Base-by-base conservation (phyloP, 2,113 vertebrate genomes). In the Lethenteron reissneri region DNA sequence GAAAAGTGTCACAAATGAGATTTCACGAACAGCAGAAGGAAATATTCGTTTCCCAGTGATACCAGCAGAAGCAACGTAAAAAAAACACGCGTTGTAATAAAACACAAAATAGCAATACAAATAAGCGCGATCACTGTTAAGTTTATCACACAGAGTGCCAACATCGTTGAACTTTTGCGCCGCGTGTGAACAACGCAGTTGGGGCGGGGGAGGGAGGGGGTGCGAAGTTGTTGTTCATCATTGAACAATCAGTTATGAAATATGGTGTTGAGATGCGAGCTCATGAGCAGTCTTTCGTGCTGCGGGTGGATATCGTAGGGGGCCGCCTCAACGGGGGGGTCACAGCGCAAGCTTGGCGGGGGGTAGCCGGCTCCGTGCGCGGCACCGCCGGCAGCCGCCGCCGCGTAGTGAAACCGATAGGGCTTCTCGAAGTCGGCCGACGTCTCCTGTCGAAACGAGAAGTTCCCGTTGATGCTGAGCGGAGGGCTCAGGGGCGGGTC, bases 381-480 rank as follows among this genome's bases (percentile, higher is more conserved):
- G 21, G 80, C 77, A 72, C 78, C 85, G 77, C 79, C 83, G 82
- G 80, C 79, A 72, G 78, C 77, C 58, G 78, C 84, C 73, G 82
- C 81, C 17, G 88, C 86, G 72, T 95, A 95, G 82, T 92, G 90
- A 78, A 94, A 97, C 79, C 88, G 83, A 81, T 89, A 95, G 78
- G 81, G 84, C 80, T 95, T 95, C 76, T 95, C 91, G 76, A 90
- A 92, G 64, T 96, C 90, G 8, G 82, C 62, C 74, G 78, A 76
- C 75, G 82, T 81, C 76, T 97, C 94, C 57, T 95, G 92, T 78
- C 95, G 96, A 84, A 88, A 97, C 76, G 90, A 87, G 84, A 97
- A 97, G 84, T 91, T 97, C 74, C 94, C 94, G 57, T 92, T 96
- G 79, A 97, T 85, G 83, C 94, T 97, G 74, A 97, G 83, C 2